These are phyloP conservation scores for Araneus ventricosus DNA, from an alignment of 1,140 invertebrate genomes.

Conservation along the genomic window DNA sequence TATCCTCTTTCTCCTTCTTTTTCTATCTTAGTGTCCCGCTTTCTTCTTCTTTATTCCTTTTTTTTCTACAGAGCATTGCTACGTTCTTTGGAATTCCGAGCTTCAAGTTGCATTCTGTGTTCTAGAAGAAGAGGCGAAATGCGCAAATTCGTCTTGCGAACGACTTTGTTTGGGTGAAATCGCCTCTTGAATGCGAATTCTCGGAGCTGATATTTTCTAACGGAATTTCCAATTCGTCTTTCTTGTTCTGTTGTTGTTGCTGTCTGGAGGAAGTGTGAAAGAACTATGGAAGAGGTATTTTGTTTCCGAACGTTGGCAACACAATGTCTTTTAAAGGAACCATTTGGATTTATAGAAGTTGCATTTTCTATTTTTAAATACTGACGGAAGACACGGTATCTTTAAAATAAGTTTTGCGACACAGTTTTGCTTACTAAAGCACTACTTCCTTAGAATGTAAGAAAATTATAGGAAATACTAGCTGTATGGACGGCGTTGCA, in stretches of 20 bases:
- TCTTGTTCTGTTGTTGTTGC: background rate
- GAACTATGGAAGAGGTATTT: background rate
- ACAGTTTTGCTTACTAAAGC: too few relatives aligned
- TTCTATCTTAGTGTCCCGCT: background rate
- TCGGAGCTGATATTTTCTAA: conserved; percentile 3
- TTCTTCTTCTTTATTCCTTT: background rate
- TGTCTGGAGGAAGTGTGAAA: background rate
- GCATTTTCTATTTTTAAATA: too few relatives aligned
- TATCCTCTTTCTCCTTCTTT: background rate
- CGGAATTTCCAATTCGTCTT: background rate
- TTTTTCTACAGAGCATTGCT: background rate
- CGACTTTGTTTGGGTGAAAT: background rate
- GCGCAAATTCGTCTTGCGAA: conserved; percentile 29
- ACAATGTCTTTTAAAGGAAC: too few relatives aligned
- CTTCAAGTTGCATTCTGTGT: background rate
- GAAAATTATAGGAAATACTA: too few relatives aligned
- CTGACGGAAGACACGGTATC: too few relatives aligned
- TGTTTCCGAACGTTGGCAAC: too few relatives aligned
- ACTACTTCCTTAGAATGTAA: too few relatives aligned
- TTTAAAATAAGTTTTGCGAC: too few relatives aligned
- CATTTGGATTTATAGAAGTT: too few relatives aligned
- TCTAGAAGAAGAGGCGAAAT: background rate
- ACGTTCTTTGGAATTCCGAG: background rate
- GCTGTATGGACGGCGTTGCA: too few relatives aligned
- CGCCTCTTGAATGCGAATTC: conserved; percentile 14